Conservation (phyloP, 2,888 invertebrate genomes). For the Polia nebulosa region DNA sequence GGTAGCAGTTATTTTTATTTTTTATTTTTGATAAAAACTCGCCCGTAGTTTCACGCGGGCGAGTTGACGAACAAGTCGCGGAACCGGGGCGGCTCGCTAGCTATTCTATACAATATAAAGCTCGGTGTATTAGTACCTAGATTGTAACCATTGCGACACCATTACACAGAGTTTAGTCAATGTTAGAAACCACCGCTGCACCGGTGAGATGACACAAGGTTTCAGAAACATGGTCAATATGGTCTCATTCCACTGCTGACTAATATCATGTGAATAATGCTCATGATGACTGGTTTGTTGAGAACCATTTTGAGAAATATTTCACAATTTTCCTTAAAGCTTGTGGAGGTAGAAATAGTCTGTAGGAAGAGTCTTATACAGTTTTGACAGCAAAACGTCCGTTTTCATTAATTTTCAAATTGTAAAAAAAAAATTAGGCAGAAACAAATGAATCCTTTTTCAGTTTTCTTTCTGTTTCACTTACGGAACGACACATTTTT, state of each 20-base stretch:
- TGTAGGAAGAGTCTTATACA: not conserved
- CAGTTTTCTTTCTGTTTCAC: not conserved
- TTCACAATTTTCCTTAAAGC: conserved; percentile 4
- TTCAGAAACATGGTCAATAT: conserved; percentile 13
- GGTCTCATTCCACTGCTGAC: conserved; percentile 32
- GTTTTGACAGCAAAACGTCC: not conserved
- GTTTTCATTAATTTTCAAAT: not conserved
- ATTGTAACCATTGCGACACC: conserved; percentile 32
- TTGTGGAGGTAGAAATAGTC: not conserved
- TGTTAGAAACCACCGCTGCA: conserved; percentile 9
- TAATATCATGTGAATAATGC: conserved; percentile 46
- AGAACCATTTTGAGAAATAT: conserved; percentile 15
- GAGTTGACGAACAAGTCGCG: no score
- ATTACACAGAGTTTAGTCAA: conserved; percentile 33
- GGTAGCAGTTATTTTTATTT: no score
- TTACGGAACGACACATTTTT: not conserved
- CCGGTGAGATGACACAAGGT: conserved; percentile 43
- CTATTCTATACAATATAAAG: not conserved
- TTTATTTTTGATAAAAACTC: no score
- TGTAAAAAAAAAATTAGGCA: not conserved
- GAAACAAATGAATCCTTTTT: no score
- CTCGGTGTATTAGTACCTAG: no score
- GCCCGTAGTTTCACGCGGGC: no score
- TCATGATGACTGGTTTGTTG: conserved; percentile 18
- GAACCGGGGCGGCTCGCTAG: no score